Conservation (phyloP, 2,797 vertebrate species). For the Apogon talboti region DNA sequence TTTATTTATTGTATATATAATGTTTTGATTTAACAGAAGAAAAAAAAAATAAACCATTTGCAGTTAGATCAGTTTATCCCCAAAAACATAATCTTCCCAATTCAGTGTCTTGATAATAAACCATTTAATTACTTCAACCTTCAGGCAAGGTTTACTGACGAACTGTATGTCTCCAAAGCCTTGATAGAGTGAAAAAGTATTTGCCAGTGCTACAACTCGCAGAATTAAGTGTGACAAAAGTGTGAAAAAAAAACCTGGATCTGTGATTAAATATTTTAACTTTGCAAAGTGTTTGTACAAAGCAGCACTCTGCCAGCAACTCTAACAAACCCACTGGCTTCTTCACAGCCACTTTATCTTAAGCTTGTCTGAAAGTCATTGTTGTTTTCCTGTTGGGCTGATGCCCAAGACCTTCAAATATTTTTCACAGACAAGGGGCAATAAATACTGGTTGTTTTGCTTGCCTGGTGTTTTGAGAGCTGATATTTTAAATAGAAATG, state of each 20-base stretch:
- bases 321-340: constrained; percentile 19
- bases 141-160: not conserved
- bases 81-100: no score
- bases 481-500: constrained; percentile 67
- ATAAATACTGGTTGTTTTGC: constrained; percentile 67
- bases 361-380: constrained; percentile 27
- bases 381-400: constrained; percentile 48
- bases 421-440: constrained; percentile 52
- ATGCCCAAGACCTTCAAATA: constrained; percentile 51
- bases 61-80: no score
- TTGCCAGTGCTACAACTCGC: no score
- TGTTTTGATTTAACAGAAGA: no score
- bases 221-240: constrained; percentile 6
- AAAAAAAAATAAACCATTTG: no score
- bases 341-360: constrained; percentile 26
- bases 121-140: no score
- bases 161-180: not conserved
- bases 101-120: no score
- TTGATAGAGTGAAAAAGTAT: not conserved
- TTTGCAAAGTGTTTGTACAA: constrained; percentile 24
- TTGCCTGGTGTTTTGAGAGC: constrained; percentile 44
- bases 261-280: constrained; percentile 10
- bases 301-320: constrained; percentile 17
- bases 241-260: constrained; percentile 1
- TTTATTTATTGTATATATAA: no score